phyloP scores from a whole-genome alignment of 2,113 vertebrate species.

The Sardina pilchardus region DNA sequence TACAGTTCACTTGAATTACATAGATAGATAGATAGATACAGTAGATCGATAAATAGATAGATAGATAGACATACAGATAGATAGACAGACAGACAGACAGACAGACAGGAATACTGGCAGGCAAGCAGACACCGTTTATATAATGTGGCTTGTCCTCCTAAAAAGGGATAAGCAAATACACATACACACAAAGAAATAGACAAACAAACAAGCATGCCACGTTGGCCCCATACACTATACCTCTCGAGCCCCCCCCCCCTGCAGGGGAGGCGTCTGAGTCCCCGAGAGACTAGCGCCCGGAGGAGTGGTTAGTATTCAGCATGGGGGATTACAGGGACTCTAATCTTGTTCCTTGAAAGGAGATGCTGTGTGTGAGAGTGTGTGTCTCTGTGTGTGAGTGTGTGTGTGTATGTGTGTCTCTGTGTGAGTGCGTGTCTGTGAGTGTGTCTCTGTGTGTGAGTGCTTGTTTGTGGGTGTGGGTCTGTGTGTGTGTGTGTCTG shows the following conservation, averaged over 20 bases:
- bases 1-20: too few relatives aligned
- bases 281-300: conserved; percentile 40
- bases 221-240: too few relatives aligned
- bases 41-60: background rate
- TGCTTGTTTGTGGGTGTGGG: background rate
- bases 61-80: background rate
- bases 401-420: background rate
- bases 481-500: background rate
- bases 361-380: conserved; percentile 6
- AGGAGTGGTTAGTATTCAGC: conserved; percentile 64
- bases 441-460: background rate
- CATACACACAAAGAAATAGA: too few relatives aligned
- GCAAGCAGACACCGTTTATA: background rate
- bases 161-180: too few relatives aligned
- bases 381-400: conserved; percentile 3
- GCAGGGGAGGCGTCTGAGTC: background rate
- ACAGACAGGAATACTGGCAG: background rate
- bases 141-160: too few relatives aligned
- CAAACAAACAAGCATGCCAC: too few relatives aligned
- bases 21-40: too few relatives aligned
- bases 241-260: background rate
- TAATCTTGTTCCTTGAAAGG: conserved; percentile 62
- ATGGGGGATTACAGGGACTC: conserved; percentile 65
- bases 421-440: conserved; percentile 22
- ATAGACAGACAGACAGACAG: background rate